Evolutionary conservation across 2,888 invertebrate genomes (phyloP).

Genomic region (Drosophila prostipennis): DNA sequence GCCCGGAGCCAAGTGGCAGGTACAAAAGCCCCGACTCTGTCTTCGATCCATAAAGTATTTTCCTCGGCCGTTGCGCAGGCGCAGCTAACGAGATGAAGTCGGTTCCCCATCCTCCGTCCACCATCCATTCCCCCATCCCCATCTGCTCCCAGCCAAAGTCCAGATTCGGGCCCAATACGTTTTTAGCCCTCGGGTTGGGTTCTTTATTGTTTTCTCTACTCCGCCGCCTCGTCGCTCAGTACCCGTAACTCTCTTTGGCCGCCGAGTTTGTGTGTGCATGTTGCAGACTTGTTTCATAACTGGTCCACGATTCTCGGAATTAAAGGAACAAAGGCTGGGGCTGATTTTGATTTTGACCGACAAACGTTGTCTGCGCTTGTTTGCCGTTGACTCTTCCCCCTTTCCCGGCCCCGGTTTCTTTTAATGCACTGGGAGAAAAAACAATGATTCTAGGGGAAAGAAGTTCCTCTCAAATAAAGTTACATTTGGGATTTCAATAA

Average conservation of each 20-base stretch:
- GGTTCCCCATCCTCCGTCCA: background rate
- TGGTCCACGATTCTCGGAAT: slow-evolving; percentile 83
- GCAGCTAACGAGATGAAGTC: slow-evolving; percentile 64
- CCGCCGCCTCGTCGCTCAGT: slow-evolving; percentile 32
- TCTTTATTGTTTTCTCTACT: slow-evolving; percentile 72
- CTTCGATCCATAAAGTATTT: slow-evolving; percentile 68
- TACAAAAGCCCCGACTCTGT: slow-evolving; percentile 52
- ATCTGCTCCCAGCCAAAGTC: slow-evolving; percentile 13
- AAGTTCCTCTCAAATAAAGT: too few relatives aligned
- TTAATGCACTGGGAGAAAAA: background rate
- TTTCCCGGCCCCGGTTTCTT: background rate
- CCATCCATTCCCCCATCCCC: background rate
- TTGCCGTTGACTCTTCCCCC: slow-evolving; percentile 49
- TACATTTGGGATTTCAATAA: too few relatives aligned
- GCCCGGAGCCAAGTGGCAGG: slow-evolving; percentile 66
- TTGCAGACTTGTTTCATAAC: slow-evolving; percentile 83
- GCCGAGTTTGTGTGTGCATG: slow-evolving; percentile 52
- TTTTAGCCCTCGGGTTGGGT: slow-evolving; percentile 67
- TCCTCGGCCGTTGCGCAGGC: slow-evolving; percentile 54
- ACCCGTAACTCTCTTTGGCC: background rate
- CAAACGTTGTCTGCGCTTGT: slow-evolving; percentile 79
- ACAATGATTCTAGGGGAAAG: background rate
- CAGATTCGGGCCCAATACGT: slow-evolving; percentile 53
- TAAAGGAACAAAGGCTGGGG: slow-evolving; percentile 76
- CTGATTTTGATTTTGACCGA: slow-evolving; percentile 83